Conservation (phyloP, 2,888 invertebrate species). For the Clitarchus hookeri region DNA sequence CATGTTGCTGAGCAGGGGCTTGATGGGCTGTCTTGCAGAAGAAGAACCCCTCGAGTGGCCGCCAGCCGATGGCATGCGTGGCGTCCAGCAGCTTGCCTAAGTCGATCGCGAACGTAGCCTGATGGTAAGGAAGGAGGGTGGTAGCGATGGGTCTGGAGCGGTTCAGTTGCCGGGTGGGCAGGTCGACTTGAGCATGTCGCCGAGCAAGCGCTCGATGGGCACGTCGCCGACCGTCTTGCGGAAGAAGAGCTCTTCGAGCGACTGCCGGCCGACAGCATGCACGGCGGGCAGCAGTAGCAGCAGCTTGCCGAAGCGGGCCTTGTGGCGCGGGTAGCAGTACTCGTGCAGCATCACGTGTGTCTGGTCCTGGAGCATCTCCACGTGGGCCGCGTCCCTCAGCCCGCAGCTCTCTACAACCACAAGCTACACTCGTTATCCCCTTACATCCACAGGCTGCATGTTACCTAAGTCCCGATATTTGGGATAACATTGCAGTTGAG, state of each 20-base stretch:
- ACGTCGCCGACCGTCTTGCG: slow-evolving; percentile 76
- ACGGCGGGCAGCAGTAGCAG: slow-evolving; percentile 73
- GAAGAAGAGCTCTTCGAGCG: slow-evolving; percentile 74
- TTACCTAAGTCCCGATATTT: too few species aligned
- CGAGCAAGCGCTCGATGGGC: slow-evolving; percentile 70
- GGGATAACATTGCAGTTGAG: too few species aligned
- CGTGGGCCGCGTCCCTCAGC: slow-evolving; percentile 62
- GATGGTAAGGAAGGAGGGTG: slow-evolving; percentile 51
- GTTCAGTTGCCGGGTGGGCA: background rate
- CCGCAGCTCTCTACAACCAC: slow-evolving; percentile 62
- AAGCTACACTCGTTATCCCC: too few species aligned
- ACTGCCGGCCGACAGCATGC: slow-evolving; percentile 58
- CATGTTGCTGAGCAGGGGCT: slow-evolving; percentile 70
- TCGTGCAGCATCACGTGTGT: slow-evolving; percentile 77
- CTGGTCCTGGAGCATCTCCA: slow-evolving; percentile 78
- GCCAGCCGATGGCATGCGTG: slow-evolving; percentile 59
- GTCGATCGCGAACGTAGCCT: slow-evolving; percentile 50
- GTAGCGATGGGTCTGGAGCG: too few species aligned
- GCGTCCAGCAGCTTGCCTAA: slow-evolving; percentile 77
- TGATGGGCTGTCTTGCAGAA: slow-evolving; percentile 79
- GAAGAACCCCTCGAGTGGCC: slow-evolving; percentile 68
- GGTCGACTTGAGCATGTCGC: slow-evolving; percentile 61
- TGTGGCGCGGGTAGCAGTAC: slow-evolving; percentile 60
- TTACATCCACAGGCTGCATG: too few species aligned
- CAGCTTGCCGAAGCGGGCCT: slow-evolving; percentile 72